These are phyloP conservation scores for Mya arenaria DNA, from an alignment of 1,140 invertebrate species.

Conservation along the genomic window DNA sequence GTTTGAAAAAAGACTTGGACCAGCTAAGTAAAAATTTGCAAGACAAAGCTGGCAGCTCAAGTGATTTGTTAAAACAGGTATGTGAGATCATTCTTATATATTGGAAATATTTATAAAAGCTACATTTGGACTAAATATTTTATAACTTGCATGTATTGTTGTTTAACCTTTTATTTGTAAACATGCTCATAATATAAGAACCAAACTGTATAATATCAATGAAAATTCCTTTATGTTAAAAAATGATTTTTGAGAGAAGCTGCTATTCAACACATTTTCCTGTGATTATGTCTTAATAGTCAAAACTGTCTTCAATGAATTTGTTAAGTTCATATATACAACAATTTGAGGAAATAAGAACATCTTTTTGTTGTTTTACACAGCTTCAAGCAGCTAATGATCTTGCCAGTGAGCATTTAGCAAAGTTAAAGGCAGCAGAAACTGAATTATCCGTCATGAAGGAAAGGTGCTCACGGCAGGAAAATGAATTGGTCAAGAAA, in stretches of 20 bases:
- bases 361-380: slow-evolving; percentile 6
- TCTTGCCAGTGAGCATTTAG: slow-evolving; percentile 59
- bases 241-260: too few relatives aligned
- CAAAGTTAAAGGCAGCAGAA: slow-evolving; percentile 68
- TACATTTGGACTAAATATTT: not conserved
- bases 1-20: slow-evolving; percentile 69
- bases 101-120: not conserved
- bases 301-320: too few relatives aligned
- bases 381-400: slow-evolving; percentile 70
- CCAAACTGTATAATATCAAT: not conserved
- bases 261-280: too few relatives aligned
- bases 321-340: too few relatives aligned
- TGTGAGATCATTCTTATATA: not conserved
- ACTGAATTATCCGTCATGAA: slow-evolving; percentile 70
- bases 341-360: not conserved
- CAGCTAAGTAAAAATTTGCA: slow-evolving; percentile 58
- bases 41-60: slow-evolving; percentile 66
- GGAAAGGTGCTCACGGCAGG: slow-evolving; percentile 71
- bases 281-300: too few relatives aligned
- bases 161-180: too few relatives aligned
- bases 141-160: not conserved
- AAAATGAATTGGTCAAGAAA: slow-evolving; percentile 72
- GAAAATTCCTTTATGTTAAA: too few relatives aligned
- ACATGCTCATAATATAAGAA: too few relatives aligned
- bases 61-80: slow-evolving; percentile 68